Conservation (phyloP, 2,113 vertebrate species). For the Melanotaenia duboulayi region DNA sequence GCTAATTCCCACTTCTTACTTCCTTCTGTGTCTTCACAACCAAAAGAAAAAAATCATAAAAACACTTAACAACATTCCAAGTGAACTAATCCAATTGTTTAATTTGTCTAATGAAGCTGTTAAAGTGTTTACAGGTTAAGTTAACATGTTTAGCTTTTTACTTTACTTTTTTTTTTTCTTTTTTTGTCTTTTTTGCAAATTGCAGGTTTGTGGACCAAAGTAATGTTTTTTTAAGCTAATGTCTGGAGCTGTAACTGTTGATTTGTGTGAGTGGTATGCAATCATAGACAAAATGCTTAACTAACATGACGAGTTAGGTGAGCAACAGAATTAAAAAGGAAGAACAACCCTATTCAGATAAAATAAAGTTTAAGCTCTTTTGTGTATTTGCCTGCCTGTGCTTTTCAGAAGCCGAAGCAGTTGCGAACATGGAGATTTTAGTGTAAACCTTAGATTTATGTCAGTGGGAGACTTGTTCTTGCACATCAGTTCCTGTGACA, state of each 20-base stretch:
- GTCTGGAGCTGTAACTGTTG: conserved; percentile 27
- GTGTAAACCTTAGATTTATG: conserved; percentile 21
- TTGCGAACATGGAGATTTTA: not conserved
- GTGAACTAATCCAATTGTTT: conserved; percentile 24
- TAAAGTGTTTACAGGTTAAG: conserved; percentile 41
- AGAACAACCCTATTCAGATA: not conserved
- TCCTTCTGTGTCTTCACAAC: conserved; percentile 55
- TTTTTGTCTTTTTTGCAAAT: not conserved
- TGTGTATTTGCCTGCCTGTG: no score
- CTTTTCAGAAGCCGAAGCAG: no score
- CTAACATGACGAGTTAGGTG: conserved; percentile 7
- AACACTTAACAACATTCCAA: conserved; percentile 73
- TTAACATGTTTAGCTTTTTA: conserved; percentile 21
- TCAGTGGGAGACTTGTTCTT: not conserved
- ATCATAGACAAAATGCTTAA: not conserved
- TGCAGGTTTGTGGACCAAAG: conserved; percentile 56
- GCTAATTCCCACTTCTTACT: conserved; percentile 35
- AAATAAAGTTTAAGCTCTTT: not conserved
- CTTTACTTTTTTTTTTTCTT: conserved; percentile 9
- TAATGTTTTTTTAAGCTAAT: conserved; percentile 3
- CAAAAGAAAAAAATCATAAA: conserved; percentile 24
- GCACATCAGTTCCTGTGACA: conserved; percentile 10
- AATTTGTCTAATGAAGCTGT: conserved; percentile 11
- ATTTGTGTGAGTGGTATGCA: conserved; percentile 41
- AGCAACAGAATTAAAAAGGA: not conserved